These are phyloP conservation scores for Scarus forsteni DNA, from an alignment of 2,797 vertebrate species.

Conservation along the genomic window DNA sequence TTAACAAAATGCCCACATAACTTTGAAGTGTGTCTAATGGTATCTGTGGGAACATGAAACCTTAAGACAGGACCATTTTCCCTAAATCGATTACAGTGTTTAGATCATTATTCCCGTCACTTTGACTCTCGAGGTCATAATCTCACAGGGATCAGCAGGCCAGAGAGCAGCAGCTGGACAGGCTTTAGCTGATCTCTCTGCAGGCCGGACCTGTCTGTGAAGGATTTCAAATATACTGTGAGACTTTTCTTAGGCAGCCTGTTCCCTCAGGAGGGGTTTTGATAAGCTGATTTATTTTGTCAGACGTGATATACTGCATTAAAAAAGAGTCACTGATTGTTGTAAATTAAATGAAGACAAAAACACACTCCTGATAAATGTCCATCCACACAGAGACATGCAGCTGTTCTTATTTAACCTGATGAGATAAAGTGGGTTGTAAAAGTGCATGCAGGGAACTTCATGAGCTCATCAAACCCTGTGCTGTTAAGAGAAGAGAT, in stretches of 20 bases:
- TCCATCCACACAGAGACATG: background rate
- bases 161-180: conserved; percentile 55
- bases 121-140: conserved; percentile 9
- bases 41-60: conserved; percentile 49
- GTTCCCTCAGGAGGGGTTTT: background rate
- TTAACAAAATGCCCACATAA: conserved; percentile 5
- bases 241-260: conserved; percentile 16
- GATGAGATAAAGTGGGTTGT: background rate
- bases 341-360: background rate
- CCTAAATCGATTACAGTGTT: conserved; percentile 30
- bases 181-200: conserved; percentile 16
- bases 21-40: conserved; percentile 22
- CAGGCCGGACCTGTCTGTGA: conserved; percentile 2
- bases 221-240: conserved; percentile 27
- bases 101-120: conserved; percentile 34
- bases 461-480: too few relatives aligned
- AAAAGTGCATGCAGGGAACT: background rate
- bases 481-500: too few relatives aligned
- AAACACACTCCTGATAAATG: too few relatives aligned
- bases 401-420: background rate
- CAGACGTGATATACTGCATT: background rate
- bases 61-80: conserved; percentile 8
- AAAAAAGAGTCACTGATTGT: background rate
- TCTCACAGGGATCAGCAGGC: conserved; percentile 29
- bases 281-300: conserved; percentile 2